Evolutionary conservation across 2,797 vertebrate species (phyloP).

Genomic region (Diplodus puntazzo): DNA sequence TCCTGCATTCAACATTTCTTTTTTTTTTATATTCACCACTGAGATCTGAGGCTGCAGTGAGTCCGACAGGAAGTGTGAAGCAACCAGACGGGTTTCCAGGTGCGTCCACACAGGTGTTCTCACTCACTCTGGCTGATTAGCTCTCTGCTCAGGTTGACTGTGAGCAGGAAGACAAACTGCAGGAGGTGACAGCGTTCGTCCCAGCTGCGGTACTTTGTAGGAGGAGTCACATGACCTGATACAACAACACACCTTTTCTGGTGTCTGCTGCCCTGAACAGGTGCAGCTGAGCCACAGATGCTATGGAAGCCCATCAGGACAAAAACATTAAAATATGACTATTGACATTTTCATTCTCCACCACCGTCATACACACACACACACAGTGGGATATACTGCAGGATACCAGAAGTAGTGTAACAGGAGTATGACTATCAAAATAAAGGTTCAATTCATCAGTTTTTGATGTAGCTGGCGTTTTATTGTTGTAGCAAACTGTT

Average conservation of each 20-base stretch:
- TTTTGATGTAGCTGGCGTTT: too few relatives aligned
- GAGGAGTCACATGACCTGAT: neutral
- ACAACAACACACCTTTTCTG: neutral
- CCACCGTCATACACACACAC: too few relatives aligned
- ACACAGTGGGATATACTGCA: too few relatives aligned
- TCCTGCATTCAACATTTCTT: neutral
- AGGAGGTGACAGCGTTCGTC: neutral
- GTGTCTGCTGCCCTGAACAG: neutral
- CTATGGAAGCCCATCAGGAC: too few relatives aligned
- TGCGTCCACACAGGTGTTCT: neutral
- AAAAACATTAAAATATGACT: too few relatives aligned
- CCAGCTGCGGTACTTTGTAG: neutral
- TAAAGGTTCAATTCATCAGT: too few relatives aligned
- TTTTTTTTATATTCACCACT: neutral
- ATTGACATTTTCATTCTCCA: too few relatives aligned
- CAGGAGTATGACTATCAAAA: too few relatives aligned
- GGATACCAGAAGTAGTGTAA: neutral
- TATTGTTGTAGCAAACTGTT: too few relatives aligned
- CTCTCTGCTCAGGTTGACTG: slow-evolving; percentile 1
- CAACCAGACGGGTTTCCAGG: neutral
- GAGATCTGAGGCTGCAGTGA: neutral
- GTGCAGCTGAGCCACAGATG: neutral
- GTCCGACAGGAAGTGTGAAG: neutral
- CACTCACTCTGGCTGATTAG: slow-evolving; percentile 5
- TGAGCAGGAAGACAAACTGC: neutral